A percentile compares a stretch with the other conserved stretches of the same genome.
Conservation (phyloP, 2,888 invertebrate species). For the Cremastinae sp. region DNA sequence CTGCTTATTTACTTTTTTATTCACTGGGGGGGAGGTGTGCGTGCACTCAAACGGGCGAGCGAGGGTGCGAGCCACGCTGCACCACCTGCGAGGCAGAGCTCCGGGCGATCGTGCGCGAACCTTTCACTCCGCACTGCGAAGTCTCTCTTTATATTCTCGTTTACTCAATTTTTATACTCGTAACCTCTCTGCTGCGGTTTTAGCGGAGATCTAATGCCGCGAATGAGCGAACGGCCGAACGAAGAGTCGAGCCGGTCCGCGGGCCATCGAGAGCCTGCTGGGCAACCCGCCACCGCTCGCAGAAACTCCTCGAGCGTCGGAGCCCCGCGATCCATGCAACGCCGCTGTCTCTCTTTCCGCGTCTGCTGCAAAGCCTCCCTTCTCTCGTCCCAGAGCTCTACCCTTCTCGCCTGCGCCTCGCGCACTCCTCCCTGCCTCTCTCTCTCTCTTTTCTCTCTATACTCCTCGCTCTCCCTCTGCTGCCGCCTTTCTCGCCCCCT, state of each 20-base stretch:
- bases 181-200: too few species aligned
- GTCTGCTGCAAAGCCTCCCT: conserved; percentile 20
- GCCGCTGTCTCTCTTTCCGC: conserved; percentile 10
- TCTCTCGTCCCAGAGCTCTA: conserved; percentile 33
- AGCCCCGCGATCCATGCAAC: conserved; percentile 35
- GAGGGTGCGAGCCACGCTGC: conserved; percentile 7
- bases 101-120: neutral
- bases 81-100: neutral
- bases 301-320: conserved; percentile 31
- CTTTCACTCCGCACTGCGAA: too few species aligned
- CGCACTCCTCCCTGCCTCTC: neutral
- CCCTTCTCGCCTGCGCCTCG: conserved; percentile 47
- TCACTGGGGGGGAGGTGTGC: neutral
- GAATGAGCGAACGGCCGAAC: too few species aligned
- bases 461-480: neutral
- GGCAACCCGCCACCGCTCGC: conserved; percentile 2
- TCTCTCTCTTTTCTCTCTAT: neutral
- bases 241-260: neutral
- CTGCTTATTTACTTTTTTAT: neutral
- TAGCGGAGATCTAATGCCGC: too few species aligned
- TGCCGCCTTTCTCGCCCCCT: neutral
- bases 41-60: neutral
- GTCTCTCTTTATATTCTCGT: too few species aligned
- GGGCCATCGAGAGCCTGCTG: conserved; percentile 13
- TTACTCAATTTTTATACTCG: too few species aligned